Conservation (phyloP, 2,797 vertebrate genomes). For the Sebastes baramenuke region DNA sequence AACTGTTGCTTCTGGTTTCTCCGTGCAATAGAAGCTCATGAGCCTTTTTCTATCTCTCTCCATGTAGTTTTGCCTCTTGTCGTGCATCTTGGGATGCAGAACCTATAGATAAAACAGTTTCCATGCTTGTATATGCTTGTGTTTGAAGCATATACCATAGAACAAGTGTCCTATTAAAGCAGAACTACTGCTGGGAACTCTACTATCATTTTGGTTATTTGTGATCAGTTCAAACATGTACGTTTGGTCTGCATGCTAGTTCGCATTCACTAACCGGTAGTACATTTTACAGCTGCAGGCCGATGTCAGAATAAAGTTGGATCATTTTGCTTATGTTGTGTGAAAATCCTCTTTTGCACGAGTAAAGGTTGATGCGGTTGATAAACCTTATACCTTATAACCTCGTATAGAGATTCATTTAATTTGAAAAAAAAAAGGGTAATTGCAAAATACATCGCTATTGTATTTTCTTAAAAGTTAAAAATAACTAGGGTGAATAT, state of each 20-base stretch:
- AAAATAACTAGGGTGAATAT: too few species aligned
- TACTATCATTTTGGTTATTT: too few species aligned
- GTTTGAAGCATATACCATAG: background rate
- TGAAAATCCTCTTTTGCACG: background rate
- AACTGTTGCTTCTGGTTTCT: constrained; percentile 20
- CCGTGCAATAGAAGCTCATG: background rate
- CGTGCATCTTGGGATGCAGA: background rate
- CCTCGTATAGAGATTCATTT: background rate
- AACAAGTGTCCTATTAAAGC: background rate
- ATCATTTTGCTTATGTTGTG: background rate
- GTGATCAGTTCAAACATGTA: background rate
- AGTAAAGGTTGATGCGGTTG: background rate
- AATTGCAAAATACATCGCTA: too few species aligned
- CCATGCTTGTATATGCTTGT: background rate
- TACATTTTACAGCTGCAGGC: background rate
- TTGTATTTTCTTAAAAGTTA: too few species aligned
- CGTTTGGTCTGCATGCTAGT: background rate
- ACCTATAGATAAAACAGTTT: background rate
- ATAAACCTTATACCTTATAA: background rate
- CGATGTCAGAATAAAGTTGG: background rate
- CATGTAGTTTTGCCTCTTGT: background rate
- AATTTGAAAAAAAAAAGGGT: background rate
- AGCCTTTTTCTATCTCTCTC: background rate
- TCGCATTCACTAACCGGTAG: background rate
- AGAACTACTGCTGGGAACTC: background rate